Conservation (phyloP, 2,888 invertebrate species). For the Reticulitermes lucifugus region DNA sequence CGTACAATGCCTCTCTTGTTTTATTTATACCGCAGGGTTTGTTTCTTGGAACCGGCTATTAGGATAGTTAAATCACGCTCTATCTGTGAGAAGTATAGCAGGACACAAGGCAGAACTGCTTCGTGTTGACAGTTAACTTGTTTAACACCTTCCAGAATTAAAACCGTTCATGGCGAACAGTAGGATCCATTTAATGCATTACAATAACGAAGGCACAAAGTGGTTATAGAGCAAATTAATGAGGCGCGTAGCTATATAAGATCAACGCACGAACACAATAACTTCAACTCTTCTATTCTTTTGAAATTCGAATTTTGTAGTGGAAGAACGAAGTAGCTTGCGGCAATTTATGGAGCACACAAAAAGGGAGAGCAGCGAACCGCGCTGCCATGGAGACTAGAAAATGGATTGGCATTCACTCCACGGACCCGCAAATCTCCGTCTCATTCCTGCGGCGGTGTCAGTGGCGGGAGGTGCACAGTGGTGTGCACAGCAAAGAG, state of each 20-base stretch:
- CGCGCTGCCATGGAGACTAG: conserved; percentile 4
- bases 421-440: neutral
- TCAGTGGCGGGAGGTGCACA: neutral
- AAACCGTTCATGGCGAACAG: too few relatives aligned
- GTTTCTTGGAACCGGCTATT: too few relatives aligned
- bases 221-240: neutral
- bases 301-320: conserved; percentile 2
- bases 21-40: too few relatives aligned
- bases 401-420: neutral
- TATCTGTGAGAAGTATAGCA: too few relatives aligned
- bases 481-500: neutral
- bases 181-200: neutral
- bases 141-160: too few relatives aligned
- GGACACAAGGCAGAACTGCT: too few relatives aligned
- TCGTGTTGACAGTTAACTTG: too few relatives aligned
- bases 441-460: neutral
- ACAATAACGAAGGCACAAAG: neutral
- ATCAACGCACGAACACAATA: neutral
- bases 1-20: too few relatives aligned
- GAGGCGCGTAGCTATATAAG: neutral
- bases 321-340: neutral
- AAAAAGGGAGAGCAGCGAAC: neutral
- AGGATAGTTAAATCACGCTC: too few relatives aligned
- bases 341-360: neutral
- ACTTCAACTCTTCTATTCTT: neutral